phyloP scores from a whole-genome alignment of 2,888 invertebrate genomes.

The Megalurothrips usitatus region DNA sequence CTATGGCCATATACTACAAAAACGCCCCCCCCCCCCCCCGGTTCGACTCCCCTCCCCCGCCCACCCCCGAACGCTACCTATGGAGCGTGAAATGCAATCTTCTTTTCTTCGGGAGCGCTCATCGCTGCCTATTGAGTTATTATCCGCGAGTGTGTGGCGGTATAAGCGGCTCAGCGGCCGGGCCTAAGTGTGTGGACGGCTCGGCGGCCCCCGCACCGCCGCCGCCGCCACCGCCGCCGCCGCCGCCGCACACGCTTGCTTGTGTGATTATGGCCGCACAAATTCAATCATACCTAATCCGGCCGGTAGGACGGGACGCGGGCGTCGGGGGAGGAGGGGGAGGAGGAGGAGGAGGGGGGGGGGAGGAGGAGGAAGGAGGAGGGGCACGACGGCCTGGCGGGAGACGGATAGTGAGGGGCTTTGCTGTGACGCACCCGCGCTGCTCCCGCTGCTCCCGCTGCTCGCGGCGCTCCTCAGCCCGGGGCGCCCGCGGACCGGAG shows the following conservation, averaged over 20 bases:
- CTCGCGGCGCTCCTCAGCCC: too few species aligned
- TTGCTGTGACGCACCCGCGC: too few species aligned
- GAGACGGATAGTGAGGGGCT: too few species aligned
- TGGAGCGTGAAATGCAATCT: too few species aligned
- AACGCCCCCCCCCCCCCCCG: too few species aligned
- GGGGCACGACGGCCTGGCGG: background rate
- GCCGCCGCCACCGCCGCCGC: background rate
- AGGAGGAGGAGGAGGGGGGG: background rate
- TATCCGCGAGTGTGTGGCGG: background rate
- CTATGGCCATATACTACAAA: too few species aligned
- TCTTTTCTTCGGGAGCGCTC: too few species aligned
- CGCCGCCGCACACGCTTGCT: background rate
- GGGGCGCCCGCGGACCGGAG: too few species aligned
- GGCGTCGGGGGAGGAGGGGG: background rate
- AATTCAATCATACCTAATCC: constrained; percentile 18
- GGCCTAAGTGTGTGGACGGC: background rate
- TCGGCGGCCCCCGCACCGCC: background rate
- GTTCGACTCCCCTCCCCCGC: too few species aligned
- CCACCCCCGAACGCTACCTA: too few species aligned
- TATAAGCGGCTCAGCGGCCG: background rate
- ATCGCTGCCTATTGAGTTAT: too few species aligned
- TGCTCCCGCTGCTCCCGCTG: too few species aligned
- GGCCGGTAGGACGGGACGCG: background rate
- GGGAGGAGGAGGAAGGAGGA: background rate
- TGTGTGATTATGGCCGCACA: constrained; percentile 20